Evolutionary conservation across 2,113 vertebrate genomes (phyloP), one percentile per base, ranked within the genome.

Genomic region (Propithecus coquereli): DNA sequence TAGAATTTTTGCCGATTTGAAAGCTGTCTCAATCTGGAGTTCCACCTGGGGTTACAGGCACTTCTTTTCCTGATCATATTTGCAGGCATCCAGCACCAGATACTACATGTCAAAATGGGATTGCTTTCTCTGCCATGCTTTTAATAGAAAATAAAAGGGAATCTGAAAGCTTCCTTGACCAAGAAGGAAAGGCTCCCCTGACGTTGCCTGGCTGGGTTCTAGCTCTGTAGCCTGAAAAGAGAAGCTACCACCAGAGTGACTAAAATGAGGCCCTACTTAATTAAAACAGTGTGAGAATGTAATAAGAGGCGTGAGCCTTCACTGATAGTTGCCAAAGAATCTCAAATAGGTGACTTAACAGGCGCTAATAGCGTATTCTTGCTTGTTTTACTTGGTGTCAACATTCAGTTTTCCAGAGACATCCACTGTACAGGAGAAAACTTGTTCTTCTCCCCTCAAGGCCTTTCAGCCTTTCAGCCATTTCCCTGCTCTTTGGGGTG

Each of bases 231-330:
- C 54, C 80, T 70, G 23, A 43, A 79, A 95, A 68, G 65, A 68
- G 82, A 92, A 81, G 70, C 27, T 8, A 71, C 32, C 52, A 20
- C 59, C 5, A 47, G 34, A 83, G 66, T 92, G 88, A 92, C 87
- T 94, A 94, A 94, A 82, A 63, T 40, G 79, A 96, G 63, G 57
- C 50, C 54, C 70, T 43, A 4, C 83, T 80, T 93, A 88, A 89
- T 88, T 92, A 82, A 94, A 81, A 86, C 34, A 85, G 81, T 25
- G 34, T 37, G n/a, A 94, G 43, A 82, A 94, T 90, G 66, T 90
- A 96, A 61, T 47, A 34, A 95, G 88, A 86, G 90, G 40, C 76
- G 17, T 32, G 40, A 50, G 45, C 32, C 59, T 47, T 85, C 40
- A 32, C 45, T 57, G 34, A 65, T 27, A 88, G 73, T 87, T 10